A percentile compares a stretch with the other conserved stretches of the same genome.
Evolutionary conservation across 2,797 vertebrate species (phyloP).

Genomic region (Catostomus latipinnis): DNA sequence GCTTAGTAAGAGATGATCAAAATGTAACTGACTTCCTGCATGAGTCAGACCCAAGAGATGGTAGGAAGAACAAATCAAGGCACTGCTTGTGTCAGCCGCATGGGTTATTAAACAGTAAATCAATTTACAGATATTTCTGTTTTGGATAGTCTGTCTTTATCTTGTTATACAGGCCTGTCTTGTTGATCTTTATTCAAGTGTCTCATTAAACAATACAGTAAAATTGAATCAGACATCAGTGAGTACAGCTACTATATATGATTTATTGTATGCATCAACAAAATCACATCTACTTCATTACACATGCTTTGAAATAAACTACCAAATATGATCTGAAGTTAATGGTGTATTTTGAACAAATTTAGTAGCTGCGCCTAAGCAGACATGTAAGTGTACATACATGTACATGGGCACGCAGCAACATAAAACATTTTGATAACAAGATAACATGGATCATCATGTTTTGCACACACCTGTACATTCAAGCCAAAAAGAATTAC

Average conservation of each 20-base stretch:
- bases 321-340: not conserved
- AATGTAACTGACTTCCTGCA: slow-evolving; percentile 4
- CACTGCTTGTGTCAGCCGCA: not conserved
- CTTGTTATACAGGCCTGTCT: not conserved
- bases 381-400: not conserved
- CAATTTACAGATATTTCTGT: not conserved
- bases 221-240: not conserved
- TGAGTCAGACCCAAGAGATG: slow-evolving; percentile 4
- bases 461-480: not conserved
- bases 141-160: not conserved
- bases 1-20: slow-evolving; percentile 24
- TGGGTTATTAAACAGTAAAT: not conserved
- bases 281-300: not conserved
- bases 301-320: not conserved
- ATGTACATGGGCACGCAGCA: not conserved
- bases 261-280: not conserved
- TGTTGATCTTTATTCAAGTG: not conserved
- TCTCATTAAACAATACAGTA: not conserved
- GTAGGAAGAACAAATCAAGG: not conserved
- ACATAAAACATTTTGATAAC: not conserved
- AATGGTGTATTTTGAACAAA: slow-evolving; percentile 9
- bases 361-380: not conserved
- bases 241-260: not conserved
- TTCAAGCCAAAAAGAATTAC: too few species aligned
- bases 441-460: not conserved